Evolutionary conservation across 64 coral and sea anemone genomes (phyloP), one percentile per base, ranked within the genome.

Genomic region (Exaiptasia diaphana): DNA sequence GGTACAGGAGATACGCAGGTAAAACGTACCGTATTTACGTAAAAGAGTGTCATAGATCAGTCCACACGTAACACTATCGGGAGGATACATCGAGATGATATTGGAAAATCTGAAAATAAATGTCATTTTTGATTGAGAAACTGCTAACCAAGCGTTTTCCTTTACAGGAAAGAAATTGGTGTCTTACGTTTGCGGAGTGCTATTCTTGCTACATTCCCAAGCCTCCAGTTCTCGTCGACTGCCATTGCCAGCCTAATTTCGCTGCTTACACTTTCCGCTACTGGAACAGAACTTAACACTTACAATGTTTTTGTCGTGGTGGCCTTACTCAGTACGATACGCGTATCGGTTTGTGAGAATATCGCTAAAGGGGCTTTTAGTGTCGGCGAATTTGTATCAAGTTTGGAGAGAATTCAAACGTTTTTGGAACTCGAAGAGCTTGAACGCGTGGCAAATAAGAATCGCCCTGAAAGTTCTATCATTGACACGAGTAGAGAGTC

Each of bases 291-390:
- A 15, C 90, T 93, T 5, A 87, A 64, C 17, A 44, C 83, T 1
- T 93, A 87, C 57, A 87, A 72, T 30, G 71, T 87, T 1, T 93
- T 93, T 38, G 76, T 93, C 55, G 60, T 93, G 46, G 25, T 93
- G 27, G 55, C 90, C 10, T 46, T 93, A 5, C 41, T 93, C 33
- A 87, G 71, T 64, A 74, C 76, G 13, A 31, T 87, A 50, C 76
- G 83, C 35, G 69, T 80, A 1, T 64, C 83, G 2, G 59, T 93
- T 4, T 68, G 49, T 15, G 63, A 67, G 44, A 54, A 38, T 30
- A 70, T 82, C 12, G 63, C 79, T 20, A 30, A 53, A 46, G 26
- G 60, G 11, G 64, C 38, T 2, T 41, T 50, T 29, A 45, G 45
- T 22, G 44, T 82, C 5, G 79, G 61, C 15, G 79, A 82, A 27